phyloP scores from a whole-genome alignment of 2,797 vertebrate genomes.

The Notolepis coatsorum region DNA sequence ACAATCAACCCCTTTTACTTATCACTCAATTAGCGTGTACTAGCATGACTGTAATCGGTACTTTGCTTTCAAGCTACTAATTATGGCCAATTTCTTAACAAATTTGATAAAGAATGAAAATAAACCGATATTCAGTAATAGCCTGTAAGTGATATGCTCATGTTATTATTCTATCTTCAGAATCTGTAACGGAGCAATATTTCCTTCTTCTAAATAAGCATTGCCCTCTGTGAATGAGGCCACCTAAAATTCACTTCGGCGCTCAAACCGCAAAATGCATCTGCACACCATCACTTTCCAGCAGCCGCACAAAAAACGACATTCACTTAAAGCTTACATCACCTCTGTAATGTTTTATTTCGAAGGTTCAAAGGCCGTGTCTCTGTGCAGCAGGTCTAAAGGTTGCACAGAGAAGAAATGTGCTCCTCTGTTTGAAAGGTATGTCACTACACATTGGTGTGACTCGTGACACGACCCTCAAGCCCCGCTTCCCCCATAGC shows the following conservation, averaged over 20 bases:
- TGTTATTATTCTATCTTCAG: constrained; percentile 27
- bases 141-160: no score
- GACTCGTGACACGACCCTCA: constrained; percentile 67
- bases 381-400: constrained; percentile 27
- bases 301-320: constrained; percentile 28
- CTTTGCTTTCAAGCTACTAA: constrained; percentile 19
- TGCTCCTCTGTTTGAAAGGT: constrained; percentile 71
- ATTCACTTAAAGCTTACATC: constrained; percentile 54
- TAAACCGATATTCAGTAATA: no score
- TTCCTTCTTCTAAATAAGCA: constrained; percentile 24
- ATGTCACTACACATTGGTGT: constrained; percentile 67
- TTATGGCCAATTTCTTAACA: constrained; percentile 17
- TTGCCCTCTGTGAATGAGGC: constrained; percentile 6
- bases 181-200: constrained; percentile 28
- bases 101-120: constrained; percentile 15
- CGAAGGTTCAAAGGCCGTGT: constrained; percentile 58
- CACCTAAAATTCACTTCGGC: constrained; percentile 18
- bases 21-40: constrained; percentile 4
- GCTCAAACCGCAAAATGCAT: constrained; percentile 22
- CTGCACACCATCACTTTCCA: constrained; percentile 63
- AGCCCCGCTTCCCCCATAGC: neutral
- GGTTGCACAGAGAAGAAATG: constrained; percentile 32
- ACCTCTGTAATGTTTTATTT: constrained; percentile 63
- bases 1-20: constrained; percentile 4
- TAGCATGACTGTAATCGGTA: constrained; percentile 1